phyloP scores from a whole-genome alignment of 2,113 vertebrate genomes.

The Menidia beryllina region DNA sequence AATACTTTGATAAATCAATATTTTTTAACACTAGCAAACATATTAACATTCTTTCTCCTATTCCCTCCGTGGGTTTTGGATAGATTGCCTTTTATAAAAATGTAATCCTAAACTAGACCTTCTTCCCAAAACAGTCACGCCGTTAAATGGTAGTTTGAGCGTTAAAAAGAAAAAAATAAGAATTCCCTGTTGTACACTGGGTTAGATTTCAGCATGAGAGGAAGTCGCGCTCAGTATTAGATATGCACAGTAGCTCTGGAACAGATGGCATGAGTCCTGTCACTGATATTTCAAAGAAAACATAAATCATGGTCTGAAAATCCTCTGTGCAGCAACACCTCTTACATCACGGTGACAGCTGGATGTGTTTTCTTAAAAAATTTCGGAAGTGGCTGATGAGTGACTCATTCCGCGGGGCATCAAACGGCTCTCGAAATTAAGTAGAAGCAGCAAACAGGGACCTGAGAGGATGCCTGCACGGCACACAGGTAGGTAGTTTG shows the following conservation, averaged over 20 bases:
- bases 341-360: constrained; percentile 27
- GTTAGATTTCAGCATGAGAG: constrained; percentile 37
- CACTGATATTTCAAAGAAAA: constrained; percentile 57
- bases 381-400: constrained; percentile 9
- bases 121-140: background rate
- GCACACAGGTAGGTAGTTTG: background rate
- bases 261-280: constrained; percentile 45
- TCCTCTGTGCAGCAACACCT: constrained; percentile 11
- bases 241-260: constrained; percentile 21
- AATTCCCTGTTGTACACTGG: constrained; percentile 17
- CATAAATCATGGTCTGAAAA: constrained; percentile 25
- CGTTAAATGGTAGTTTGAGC: constrained; percentile 1
- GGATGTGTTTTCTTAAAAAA: constrained; percentile 37
- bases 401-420: constrained; percentile 47
- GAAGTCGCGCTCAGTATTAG: constrained; percentile 19
- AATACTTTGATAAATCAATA: too few relatives aligned
- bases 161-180: background rate
- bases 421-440: constrained; percentile 8
- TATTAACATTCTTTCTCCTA: too few relatives aligned
- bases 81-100: background rate
- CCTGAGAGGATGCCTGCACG: background rate
- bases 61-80: background rate
- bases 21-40: too few relatives aligned
- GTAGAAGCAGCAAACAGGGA: constrained; percentile 6
- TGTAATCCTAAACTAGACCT: background rate